Evolutionary conservation across 2,113 vertebrate genomes (phyloP).

Genomic region (Erythrocercus mccallii): DNA sequence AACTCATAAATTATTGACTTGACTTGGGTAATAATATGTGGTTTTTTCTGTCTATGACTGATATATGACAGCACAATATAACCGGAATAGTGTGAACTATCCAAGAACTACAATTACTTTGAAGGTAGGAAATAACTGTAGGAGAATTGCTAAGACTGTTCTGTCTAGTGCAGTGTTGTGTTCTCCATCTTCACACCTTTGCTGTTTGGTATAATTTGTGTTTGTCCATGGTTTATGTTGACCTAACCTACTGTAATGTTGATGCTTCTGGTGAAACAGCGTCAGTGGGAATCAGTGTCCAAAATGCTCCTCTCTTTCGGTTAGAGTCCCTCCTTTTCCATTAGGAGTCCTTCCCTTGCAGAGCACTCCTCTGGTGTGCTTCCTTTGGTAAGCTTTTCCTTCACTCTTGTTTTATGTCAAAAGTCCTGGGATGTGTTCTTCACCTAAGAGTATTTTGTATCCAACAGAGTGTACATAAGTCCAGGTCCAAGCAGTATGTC

Average conservation of each 20-base stretch:
- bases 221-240: background rate
- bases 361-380: no score
- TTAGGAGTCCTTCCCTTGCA: background rate
- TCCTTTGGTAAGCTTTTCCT: background rate
- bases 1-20: background rate
- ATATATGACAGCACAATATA: background rate
- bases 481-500: background rate
- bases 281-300: fast-evolving
- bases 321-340: background rate
- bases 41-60: background rate
- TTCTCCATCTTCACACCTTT: background rate
- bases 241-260: background rate
- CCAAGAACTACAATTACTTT: background rate
- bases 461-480: background rate
- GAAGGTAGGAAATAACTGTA: background rate
- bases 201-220: background rate
- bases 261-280: background rate
- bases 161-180: background rate
- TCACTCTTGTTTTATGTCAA: background rate
- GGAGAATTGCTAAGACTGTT: background rate
- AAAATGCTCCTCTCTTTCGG: background rate
- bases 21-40: background rate
- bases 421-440: background rate
- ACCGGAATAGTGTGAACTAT: background rate
- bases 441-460: background rate